Percentiles rank a stretch among this genome's conserved stretches.
Evolutionary conservation across 2,888 invertebrate species (phyloP).

Genomic region (Caenorhabditis sinica): DNA sequence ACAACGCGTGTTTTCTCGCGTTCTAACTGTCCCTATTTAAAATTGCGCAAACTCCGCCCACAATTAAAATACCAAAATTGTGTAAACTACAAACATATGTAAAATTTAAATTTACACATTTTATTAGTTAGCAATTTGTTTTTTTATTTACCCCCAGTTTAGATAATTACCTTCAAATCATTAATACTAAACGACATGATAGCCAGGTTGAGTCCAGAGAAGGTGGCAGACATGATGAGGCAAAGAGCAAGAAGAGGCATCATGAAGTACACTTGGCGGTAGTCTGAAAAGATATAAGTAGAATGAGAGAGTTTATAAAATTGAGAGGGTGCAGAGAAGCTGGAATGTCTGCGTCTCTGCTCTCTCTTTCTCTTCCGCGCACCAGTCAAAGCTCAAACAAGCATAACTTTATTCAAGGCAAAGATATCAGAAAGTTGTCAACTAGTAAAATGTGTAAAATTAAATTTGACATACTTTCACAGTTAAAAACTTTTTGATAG

Average conservation of each 20-base stretch:
- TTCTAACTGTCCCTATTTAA: not conserved
- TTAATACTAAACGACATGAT: conserved; percentile 92
- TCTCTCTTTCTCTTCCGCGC: not conserved
- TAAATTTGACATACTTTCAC: too few species aligned
- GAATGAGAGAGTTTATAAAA: not conserved
- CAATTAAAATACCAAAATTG: not conserved
- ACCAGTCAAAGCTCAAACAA: not conserved
- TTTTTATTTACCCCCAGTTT: not conserved
- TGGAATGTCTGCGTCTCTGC: not conserved
- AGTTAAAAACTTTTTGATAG: too few species aligned
- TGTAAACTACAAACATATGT: not conserved
- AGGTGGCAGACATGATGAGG: conserved; percentile 92
- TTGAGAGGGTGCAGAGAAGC: too few species aligned
- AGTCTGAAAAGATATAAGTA: conserved; percentile 20
- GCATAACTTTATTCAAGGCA: not conserved
- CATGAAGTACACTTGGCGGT: conserved; percentile 20
- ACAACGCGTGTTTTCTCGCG: too few species aligned
- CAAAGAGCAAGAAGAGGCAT: conserved; percentile 85
- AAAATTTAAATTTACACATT: not conserved
- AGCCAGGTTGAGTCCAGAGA: conserved; percentile 95
- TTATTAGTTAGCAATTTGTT: not conserved
- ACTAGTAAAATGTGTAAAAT: not conserved
- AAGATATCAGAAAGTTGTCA: not conserved
- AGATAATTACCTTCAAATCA: conserved; percentile 62
- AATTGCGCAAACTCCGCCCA: not conserved